phyloP scores from a whole-genome alignment of 2,797 vertebrate species.

The Smutsia temminckii region DNA sequence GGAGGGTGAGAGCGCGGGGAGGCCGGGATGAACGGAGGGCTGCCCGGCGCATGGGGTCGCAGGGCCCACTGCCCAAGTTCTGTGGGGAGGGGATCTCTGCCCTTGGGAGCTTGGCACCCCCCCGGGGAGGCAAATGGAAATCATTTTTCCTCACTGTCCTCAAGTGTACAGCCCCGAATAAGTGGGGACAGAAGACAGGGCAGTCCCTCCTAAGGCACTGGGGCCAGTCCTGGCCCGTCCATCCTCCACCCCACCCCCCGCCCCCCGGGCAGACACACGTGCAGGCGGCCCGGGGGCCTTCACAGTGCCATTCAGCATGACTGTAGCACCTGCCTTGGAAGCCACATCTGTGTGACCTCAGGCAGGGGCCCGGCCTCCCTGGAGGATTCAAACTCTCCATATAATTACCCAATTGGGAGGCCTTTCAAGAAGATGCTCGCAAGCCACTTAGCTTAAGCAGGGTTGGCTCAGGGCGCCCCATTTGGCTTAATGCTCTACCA shows the following conservation, averaged over 20 bases:
- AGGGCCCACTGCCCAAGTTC: neutral
- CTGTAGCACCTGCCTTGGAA: neutral
- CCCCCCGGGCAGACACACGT: neutral
- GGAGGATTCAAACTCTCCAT: neutral
- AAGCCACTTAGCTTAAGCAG: neutral
- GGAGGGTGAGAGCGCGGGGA: constrained; percentile 90
- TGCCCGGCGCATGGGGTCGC: neutral
- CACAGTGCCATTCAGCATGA: neutral
- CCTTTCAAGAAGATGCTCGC: neutral
- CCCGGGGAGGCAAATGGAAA: neutral
- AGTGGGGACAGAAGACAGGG: neutral
- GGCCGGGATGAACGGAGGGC: neutral
- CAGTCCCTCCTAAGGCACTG: fast-evolving
- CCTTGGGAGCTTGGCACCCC: neutral
- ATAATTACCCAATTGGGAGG: neutral
- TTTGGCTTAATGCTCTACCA: neutral
- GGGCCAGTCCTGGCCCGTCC: too few species aligned
- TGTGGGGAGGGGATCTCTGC: neutral
- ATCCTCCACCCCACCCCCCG: too few species aligned
- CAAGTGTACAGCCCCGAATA: neutral
- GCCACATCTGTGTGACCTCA: neutral
- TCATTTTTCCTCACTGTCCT: neutral
- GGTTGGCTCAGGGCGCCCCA: too few species aligned
- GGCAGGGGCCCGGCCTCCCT: neutral
- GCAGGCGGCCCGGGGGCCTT: neutral